Evolutionary conservation across 2,797 vertebrate species (phyloP), one percentile per base, ranked within the genome.

Genomic region (Coranthus polyacanthus): DNA sequence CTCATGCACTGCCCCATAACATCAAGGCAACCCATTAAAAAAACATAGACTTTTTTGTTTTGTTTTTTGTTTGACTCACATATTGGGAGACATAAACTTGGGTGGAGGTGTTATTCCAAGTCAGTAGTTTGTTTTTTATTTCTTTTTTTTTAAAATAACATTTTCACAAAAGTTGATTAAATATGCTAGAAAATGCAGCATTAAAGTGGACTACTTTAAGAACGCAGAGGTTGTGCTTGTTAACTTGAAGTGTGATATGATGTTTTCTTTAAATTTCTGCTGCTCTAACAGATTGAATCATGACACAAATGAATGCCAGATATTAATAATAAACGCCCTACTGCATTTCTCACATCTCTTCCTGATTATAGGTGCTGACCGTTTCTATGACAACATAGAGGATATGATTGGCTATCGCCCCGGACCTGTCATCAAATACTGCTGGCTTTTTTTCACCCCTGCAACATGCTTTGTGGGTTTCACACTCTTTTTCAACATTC

Each of bases 361-460:
- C 20, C 17, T 58, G 20, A 45, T 59, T 54, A 13, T 53, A 99
- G 97, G 97, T 82, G 97, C 96, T 0, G 90, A 96, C 58, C 96
- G 94, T 85, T 98, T 98, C 90, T 99, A 98, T 5, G 93, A 96
- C 84, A 98, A 99, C 84, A 95, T 99, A 6, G 96, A 98, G 83
- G 96, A 98, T 55, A 99, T 99, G 98, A 98, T 99, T 12, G 97
- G 98, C 3, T 98, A 98, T 74, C 91, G 95, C 4, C 97, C 98
- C 0, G 90, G 93, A 79, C 75, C 96, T 26, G 12, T 96, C 71
- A 96, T 99, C 83, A 99, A 98, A 67, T 99, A 96, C 83, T 98
- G 98, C 84, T 99, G 98, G 98, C 81, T 97, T 41, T 96, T 96
- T 86, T 89, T 99, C 90, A 99, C 97, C 3, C 98, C 98, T 0